Evolutionary conservation across 2,888 invertebrate genomes (phyloP).

Genomic region (Anorthoa munda): DNA sequence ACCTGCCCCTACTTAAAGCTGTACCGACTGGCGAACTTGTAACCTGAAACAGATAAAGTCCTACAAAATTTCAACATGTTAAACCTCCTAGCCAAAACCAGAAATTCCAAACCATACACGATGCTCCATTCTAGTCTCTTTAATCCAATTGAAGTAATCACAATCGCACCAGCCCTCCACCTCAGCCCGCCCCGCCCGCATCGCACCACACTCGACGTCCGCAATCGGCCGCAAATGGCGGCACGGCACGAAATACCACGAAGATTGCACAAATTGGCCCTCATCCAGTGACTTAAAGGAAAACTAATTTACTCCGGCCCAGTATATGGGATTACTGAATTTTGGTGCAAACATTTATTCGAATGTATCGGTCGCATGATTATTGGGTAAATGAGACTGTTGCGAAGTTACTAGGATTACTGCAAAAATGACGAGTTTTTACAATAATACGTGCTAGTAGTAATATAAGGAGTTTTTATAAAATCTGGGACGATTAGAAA

Average conservation of each 20-base stretch:
- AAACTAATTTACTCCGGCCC: conserved; percentile 56
- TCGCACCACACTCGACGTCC: conserved; percentile 14
- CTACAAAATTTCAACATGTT: too few relatives aligned
- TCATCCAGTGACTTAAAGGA: conserved; percentile 55
- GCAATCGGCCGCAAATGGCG: conserved; percentile 32
- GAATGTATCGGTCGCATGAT: conserved; percentile 26
- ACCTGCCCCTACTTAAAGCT: too few relatives aligned
- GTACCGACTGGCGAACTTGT: neutral
- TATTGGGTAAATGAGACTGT: neutral
- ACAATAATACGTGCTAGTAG: neutral
- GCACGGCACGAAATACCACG: conserved; percentile 40
- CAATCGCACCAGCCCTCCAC: neutral
- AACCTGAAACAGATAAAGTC: neutral
- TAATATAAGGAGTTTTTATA: neutral
- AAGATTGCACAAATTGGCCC: conserved; percentile 68
- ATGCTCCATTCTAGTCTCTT: neutral
- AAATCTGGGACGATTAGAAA: neutral
- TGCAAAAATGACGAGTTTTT: neutral
- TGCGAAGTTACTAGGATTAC: neutral
- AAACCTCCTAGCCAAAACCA: neutral
- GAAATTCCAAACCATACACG: conserved; percentile 2
- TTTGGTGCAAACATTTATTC: conserved; percentile 51
- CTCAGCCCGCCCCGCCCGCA: neutral
- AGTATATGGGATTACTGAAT: conserved; percentile 44
- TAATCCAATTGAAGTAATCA: conserved; percentile 45